Percentiles rank a stretch among this genome's conserved stretches.
phyloP scores from a whole-genome alignment of 2,888 invertebrate species.

The Dryobota labecula region DNA sequence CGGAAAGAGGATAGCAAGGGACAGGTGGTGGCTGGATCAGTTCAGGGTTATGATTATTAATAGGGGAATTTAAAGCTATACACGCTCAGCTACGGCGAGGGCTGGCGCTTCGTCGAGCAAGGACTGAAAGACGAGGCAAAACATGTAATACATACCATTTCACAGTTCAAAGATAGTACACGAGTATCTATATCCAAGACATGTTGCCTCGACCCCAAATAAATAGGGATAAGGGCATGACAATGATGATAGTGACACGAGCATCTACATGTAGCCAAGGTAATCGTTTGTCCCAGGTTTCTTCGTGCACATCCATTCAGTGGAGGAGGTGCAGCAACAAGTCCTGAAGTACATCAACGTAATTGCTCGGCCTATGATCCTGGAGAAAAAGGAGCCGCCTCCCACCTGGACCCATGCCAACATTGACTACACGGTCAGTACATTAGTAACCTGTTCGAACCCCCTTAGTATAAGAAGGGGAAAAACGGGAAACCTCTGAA shows the following conservation, averaged over 20 bases:
- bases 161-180: not conserved
- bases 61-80: too few relatives aligned
- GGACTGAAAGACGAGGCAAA: not conserved
- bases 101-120: too few relatives aligned
- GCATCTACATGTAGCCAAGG: not conserved
- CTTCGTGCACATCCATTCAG: constrained; percentile 97
- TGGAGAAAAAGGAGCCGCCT: constrained; percentile 93
- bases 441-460: not conserved
- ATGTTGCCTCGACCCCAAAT: too few relatives aligned
- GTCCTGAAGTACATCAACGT: constrained; percentile 99
- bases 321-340: constrained; percentile 98
- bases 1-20: too few relatives aligned
- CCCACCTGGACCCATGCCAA: constrained; percentile 99
- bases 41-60: too few relatives aligned
- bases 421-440: constrained; percentile 94
- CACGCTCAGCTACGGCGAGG: too few relatives aligned
- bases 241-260: not conserved
- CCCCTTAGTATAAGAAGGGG: not conserved
- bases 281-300: constrained; percentile 91
- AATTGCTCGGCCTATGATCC: constrained; percentile 95
- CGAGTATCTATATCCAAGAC: not conserved
- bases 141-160: not conserved
- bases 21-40: too few relatives aligned
- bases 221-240: too few relatives aligned
- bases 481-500: not conserved